Base-by-base conservation (phyloP, 2,113 vertebrate species). In the Crotalus helleri region DNA sequence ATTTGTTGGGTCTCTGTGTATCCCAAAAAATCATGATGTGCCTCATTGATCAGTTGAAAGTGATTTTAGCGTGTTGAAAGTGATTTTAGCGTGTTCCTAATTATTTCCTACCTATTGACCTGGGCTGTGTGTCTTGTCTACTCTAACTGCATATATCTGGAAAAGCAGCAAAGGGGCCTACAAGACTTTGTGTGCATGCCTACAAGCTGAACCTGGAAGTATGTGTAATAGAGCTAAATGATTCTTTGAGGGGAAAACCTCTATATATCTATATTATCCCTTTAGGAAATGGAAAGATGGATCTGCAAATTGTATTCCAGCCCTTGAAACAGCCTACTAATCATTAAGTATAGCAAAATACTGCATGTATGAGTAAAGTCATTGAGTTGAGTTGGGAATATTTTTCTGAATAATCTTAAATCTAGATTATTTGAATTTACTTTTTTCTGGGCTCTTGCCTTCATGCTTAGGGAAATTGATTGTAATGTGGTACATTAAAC, bases 211-310 rank as follows among this genome's bases (percentile, higher is more conserved):
- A 81, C n/a, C 33, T 81, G 17, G 17, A 19, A 81, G 1, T 19
- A 15, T 81, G n/a, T 81, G 6, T 81, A n/a, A 33, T n/a, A 88
- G 24, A 57, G 1, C 29, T 17, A 5, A 57, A 88, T 1, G 0
- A 0, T 19, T 15, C 6, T 53, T 89, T 23, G 54, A 59, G 19
- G 61, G 49, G 54, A n/a, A 26, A 29, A 24, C 15, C 7, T 89
- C 12, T 39, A 54, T 53, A 69, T 9, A 17, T 24, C 21, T 90
- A 64, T 21, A 1, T 91, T 74, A 44, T 11, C 29, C 23, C 51
- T 81, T 39, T 11, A 10, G 19, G 51, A 10, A 91, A 23, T 81
- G 53, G 49, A 49, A 91, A 53, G 21, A 24, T 55, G 33, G 51
- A 53, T 26, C 5, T 90, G 24, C 11, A 53, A 85, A 23, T 85